Evolutionary conservation across 2,888 invertebrate species (phyloP).

Genomic region (Philhelius pedissequus): DNA sequence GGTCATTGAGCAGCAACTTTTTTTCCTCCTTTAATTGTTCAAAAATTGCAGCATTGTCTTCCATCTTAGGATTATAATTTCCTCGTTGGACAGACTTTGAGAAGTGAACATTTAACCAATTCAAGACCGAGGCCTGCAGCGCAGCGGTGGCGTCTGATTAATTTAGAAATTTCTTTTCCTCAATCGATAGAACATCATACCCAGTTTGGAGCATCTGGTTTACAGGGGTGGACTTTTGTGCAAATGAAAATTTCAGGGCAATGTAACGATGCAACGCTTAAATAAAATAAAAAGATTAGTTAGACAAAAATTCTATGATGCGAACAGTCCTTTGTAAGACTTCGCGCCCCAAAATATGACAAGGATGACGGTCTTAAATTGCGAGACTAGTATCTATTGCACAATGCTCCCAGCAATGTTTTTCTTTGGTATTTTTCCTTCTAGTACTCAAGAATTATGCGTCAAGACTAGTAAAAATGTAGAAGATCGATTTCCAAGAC

Average conservation of each 20-base stretch:
- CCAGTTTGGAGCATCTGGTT: not conserved
- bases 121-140: not conserved
- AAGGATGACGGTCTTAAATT: too few species aligned
- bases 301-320: too few species aligned
- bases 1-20: not conserved
- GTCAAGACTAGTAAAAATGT: too few species aligned
- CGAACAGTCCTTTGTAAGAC: too few species aligned
- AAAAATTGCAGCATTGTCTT: not conserved
- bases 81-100: not conserved
- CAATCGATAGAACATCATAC: not conserved
- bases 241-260: not conserved
- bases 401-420: too few species aligned
- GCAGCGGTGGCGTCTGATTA: slow-evolving; percentile 18
- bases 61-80: slow-evolving; percentile 22
- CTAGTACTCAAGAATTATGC: too few species aligned
- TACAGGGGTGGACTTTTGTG: not conserved
- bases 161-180: slow-evolving; percentile 32
- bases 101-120: not conserved
- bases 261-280: too few species aligned
- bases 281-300: too few species aligned
- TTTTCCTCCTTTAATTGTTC: not conserved
- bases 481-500: too few species aligned
- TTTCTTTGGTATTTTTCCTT: too few species aligned
- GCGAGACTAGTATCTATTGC: too few species aligned
- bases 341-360: too few species aligned